Percentiles rank a stretch among this genome's conserved stretches.
Conservation (phyloP, 2,797 vertebrate genomes). For the Anomalospiza imberbis region DNA sequence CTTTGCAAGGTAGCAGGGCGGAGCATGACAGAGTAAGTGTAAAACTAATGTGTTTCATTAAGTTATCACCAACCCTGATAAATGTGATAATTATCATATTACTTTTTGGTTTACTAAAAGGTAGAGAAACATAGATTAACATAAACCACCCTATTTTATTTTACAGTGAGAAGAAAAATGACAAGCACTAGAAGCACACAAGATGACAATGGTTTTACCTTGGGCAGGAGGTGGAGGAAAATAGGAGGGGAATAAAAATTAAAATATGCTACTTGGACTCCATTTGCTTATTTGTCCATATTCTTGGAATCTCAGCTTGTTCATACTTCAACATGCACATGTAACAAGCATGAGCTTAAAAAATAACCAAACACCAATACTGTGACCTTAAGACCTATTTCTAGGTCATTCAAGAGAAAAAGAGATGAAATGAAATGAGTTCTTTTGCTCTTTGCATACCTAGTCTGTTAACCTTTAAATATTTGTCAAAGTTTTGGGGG, state of each 20-base stretch:
- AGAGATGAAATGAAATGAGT: neutral
- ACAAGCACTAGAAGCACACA: neutral
- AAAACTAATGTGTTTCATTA: neutral
- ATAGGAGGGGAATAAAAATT: neutral
- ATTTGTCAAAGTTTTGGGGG: neutral
- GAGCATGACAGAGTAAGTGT: neutral
- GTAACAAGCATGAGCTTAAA: neutral
- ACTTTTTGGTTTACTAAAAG: neutral
- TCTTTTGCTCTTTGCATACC: neutral
- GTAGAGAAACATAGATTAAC: neutral
- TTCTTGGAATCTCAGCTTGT: neutral
- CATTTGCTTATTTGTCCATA: neutral
- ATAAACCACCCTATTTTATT: neutral
- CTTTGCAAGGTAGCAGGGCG: neutral
- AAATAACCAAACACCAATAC: neutral
- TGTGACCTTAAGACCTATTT: neutral
- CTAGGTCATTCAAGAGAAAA: neutral
- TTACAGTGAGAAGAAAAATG: neutral
- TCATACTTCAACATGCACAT: rapidly evolving
- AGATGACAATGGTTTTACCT: neutral
- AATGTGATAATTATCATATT: neutral
- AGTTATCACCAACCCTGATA: neutral
- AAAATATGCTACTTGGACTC: neutral
- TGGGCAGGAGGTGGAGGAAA: neutral
- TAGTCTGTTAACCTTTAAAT: neutral